Conservation (phyloP, 2,113 vertebrate genomes). For the Penelope pileata region DNA sequence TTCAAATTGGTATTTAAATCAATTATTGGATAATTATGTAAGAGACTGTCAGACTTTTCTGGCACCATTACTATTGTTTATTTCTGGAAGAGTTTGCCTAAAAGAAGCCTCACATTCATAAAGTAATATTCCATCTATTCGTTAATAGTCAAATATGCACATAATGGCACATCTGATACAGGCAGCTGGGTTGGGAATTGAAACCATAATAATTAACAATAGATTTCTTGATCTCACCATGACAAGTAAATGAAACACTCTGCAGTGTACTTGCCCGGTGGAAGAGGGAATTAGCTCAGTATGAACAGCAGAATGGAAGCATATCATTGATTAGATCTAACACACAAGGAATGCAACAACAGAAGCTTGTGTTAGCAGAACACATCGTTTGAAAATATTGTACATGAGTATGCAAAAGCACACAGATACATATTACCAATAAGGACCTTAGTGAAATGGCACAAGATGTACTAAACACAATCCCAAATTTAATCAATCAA, state of each 20-base stretch:
- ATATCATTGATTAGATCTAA: slow-evolving; percentile 56
- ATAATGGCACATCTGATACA: slow-evolving; percentile 50
- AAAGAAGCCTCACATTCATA: not conserved
- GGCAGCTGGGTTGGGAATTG: slow-evolving; percentile 66
- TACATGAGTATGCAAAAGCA: not conserved
- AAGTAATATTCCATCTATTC: slow-evolving; percentile 34
- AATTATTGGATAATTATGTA: not conserved
- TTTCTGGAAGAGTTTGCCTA: not conserved
- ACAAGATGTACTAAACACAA: not conserved
- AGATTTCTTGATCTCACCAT: slow-evolving; percentile 62
- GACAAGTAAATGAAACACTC: slow-evolving; percentile 67
- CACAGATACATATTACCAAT: not conserved
- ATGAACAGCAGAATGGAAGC: slow-evolving; percentile 50
- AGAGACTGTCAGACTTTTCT: not conserved
- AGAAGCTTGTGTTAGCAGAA: slow-evolving; percentile 48
- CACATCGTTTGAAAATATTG: not conserved
- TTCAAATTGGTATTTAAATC: not conserved
- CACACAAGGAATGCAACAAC: slow-evolving; percentile 35
- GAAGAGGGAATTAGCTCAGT: slow-evolving; percentile 65
- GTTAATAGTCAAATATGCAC: slow-evolving; percentile 43
- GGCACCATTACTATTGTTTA: not conserved
- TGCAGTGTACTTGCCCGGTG: slow-evolving; percentile 45
- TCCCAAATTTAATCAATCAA: not conserved
- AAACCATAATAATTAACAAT: slow-evolving; percentile 73
- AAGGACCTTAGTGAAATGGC: not conserved